Percentiles rank a stretch among this genome's conserved stretches.
Conservation (phyloP, 2,113 vertebrate species). For the Herpetotheres cachinnans region DNA sequence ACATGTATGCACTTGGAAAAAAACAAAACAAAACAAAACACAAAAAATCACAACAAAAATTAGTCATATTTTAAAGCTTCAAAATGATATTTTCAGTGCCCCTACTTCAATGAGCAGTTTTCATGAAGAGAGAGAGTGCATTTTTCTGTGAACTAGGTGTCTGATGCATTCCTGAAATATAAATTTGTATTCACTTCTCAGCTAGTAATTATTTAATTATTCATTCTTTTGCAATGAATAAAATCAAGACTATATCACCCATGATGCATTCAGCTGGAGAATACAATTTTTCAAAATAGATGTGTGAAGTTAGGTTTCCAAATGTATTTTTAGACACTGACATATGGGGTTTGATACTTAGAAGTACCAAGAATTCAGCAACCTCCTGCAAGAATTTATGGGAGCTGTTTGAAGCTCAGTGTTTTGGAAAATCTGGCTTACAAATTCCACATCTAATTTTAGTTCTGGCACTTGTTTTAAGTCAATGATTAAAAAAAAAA, state of each 20-base stretch:
- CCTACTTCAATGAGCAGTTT: background rate
- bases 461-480: background rate
- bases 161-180: background rate
- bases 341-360: background rate
- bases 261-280: background rate
- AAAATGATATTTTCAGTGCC: background rate
- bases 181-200: background rate
- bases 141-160: background rate
- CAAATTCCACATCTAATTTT: background rate
- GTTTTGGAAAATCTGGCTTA: background rate
- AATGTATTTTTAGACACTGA: background rate
- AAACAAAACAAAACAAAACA: fast-evolving
- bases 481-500: background rate
- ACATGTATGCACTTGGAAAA: fast-evolving
- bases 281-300: background rate
- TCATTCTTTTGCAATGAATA: background rate
- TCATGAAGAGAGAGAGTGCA: background rate
- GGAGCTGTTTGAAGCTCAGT: background rate
- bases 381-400: background rate
- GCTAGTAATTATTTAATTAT: background rate
- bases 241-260: background rate
- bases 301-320: background rate
- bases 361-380: background rate
- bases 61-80: background rate
- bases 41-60: background rate